Conservation (phyloP, 37 sponge, comb jelly and placozoan genomes). For the Cliona cf. orientalis region DNA sequence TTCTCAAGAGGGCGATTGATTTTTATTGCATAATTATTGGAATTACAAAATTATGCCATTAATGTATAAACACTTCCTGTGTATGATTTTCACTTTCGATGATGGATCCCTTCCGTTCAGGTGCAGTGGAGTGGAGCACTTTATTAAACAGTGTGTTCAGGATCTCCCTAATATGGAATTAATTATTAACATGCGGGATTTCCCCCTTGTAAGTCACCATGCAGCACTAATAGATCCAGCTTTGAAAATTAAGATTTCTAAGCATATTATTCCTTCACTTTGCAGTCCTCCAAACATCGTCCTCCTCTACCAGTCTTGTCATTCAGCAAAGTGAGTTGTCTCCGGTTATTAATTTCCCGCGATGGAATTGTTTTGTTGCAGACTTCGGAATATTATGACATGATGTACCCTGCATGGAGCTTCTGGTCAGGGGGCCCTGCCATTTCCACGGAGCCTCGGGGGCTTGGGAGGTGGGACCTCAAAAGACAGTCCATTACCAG, state of each 20-base stretch:
- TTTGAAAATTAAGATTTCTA: background rate
- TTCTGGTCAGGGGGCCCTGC: constrained; percentile 95
- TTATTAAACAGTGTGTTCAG: constrained; percentile 54
- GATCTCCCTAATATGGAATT: constrained; percentile 85
- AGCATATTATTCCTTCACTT: background rate
- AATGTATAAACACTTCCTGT: too few species aligned
- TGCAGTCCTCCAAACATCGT: constrained; percentile 55
- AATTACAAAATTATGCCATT: too few species aligned
- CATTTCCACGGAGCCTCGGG: constrained; percentile 76
- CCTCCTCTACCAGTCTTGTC: constrained; percentile 83
- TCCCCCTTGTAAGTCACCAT: constrained; percentile 69
- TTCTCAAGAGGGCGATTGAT: too few species aligned
- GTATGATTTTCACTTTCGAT: background rate
- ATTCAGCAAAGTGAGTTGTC: constrained; percentile 74
- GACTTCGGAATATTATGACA: constrained; percentile 78
- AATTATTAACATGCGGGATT: constrained; percentile 76
- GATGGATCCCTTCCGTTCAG: constrained; percentile 16
- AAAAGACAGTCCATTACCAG: constrained; percentile 69
- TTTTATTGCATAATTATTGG: too few species aligned
- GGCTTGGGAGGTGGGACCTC: constrained; percentile 84
- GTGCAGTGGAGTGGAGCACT: constrained; percentile 90
- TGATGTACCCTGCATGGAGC: constrained; percentile 95
- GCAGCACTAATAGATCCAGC: background rate
- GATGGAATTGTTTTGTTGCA: background rate
- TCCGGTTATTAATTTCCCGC: background rate